Evolutionary conservation across 2,888 invertebrate genomes (phyloP), one percentile per base, ranked within the genome.

Genomic region (Stenotaenia linearis): DNA sequence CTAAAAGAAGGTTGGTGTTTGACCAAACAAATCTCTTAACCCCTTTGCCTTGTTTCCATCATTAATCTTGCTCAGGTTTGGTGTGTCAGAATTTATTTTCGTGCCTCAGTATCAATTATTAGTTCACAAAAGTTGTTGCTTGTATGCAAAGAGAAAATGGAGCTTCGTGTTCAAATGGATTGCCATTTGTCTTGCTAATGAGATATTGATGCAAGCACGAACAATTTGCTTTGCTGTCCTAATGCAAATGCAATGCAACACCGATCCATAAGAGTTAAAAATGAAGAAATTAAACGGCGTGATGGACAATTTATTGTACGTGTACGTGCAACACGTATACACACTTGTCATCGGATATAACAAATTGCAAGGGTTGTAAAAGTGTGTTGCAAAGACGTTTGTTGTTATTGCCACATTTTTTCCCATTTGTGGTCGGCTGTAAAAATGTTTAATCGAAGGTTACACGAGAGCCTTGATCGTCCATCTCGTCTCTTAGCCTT

Each of bases 71-170:
- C 75, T 74, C 32, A 74, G 75, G 75, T 30, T 74, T 32, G 32
- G 75, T 30, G 28, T 74, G 75, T 74, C 75, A 74, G 75, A 74
- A 74, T 74, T 74, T 74, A 74, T 74, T 74, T 74, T 50, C 32
- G 75, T 74, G 75, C 32, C 75, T 28, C 32, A 25, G 75, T 74
- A 74, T 74, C 75, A 74, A 74, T 74, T 74, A 74, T 74, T 74
- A 74, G 32, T 74, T 74, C 23, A 74, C 28, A 28, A 32, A 74
- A 50, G 18, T 50, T 50, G 50, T 50, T 50, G 12, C 18, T 23
- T 18, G 75, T 32, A 74, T 74, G 75, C 32, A 30, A 74, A 23
- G 75, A 5, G 50, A 50, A 50, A 50, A 18, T 15, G 23, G 75
- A 28, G 75, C n/a, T 74, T 32, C 30, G 30, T 74, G 75, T 28